phyloP scores from a whole-genome alignment of 2,888 invertebrate species.

The Athalia circularis region DNA sequence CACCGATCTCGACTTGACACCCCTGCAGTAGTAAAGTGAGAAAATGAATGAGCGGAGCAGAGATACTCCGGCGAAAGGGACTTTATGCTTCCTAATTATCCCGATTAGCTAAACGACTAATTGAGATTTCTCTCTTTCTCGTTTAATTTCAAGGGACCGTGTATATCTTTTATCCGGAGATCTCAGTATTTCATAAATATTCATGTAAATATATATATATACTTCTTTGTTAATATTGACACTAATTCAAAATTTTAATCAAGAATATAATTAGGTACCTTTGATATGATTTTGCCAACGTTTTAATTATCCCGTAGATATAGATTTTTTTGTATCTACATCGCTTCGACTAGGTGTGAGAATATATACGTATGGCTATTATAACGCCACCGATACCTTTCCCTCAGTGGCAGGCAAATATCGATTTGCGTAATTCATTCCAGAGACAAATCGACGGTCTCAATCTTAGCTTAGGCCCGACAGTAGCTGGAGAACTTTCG shows the following conservation, averaged over 20 bases:
- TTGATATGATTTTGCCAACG: no score
- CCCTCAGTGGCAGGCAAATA: constrained; percentile 40
- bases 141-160: constrained; percentile 13
- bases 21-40: background rate
- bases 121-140: constrained; percentile 34
- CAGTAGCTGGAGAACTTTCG: constrained; percentile 65
- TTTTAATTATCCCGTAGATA: no score
- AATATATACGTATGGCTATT: background rate
- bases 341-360: background rate
- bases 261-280: no score
- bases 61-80: constrained; percentile 30
- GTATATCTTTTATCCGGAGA: constrained; percentile 20
- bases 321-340: no score
- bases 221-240: background rate
- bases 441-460: constrained; percentile 63
- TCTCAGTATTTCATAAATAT: constrained; percentile 22
- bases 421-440: constrained; percentile 60
- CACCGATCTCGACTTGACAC: no score
- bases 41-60: constrained; percentile 13
- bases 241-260: no score
- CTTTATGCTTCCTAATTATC: constrained; percentile 35
- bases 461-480: constrained; percentile 63
- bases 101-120: constrained; percentile 28
- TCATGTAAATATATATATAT: background rate
- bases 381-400: background rate